Evolutionary conservation across 2,797 vertebrate species (phyloP).

Genomic region (Lindbergichthys nudifrons): DNA sequence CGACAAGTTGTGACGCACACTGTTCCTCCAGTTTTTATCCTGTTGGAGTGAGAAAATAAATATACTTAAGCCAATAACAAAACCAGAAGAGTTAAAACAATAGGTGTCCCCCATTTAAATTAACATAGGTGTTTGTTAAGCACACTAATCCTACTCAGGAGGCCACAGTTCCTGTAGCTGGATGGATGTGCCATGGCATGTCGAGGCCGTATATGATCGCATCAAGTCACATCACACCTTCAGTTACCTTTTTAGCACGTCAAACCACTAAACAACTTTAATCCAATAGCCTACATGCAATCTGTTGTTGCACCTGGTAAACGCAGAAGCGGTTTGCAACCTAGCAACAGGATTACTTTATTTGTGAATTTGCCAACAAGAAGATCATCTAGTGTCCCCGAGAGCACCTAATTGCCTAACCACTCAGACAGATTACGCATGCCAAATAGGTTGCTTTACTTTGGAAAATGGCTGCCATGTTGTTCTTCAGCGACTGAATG

Average conservation of each 20-base stretch:
- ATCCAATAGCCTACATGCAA: conserved; percentile 68
- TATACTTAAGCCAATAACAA: conserved; percentile 16
- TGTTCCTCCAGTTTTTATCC: conserved; percentile 93
- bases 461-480: conserved; percentile 51
- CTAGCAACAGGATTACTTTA: conserved; percentile 81
- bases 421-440: conserved; percentile 68
- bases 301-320: conserved; percentile 76
- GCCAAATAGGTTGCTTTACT: conserved; percentile 64
- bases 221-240: conserved; percentile 59
- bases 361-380: conserved; percentile 79
- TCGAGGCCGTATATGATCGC: conserved; percentile 65
- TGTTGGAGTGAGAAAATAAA: conserved; percentile 59
- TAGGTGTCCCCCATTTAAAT: conserved; percentile 19
- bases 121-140: conserved; percentile 45
- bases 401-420: conserved; percentile 69
- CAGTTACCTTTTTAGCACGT: conserved; percentile 71
- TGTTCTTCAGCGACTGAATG: conserved; percentile 10
- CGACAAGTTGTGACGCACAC: conserved; percentile 89
- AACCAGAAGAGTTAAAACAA: conserved; percentile 27
- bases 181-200: conserved; percentile 51
- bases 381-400: conserved; percentile 72
- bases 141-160: conserved; percentile 60
- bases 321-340: conserved; percentile 70
- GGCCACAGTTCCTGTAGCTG: conserved; percentile 63
- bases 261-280: conserved; percentile 69